Evolutionary conservation across 2,888 invertebrate genomes (phyloP).

Genomic region (Nomada flava): DNA sequence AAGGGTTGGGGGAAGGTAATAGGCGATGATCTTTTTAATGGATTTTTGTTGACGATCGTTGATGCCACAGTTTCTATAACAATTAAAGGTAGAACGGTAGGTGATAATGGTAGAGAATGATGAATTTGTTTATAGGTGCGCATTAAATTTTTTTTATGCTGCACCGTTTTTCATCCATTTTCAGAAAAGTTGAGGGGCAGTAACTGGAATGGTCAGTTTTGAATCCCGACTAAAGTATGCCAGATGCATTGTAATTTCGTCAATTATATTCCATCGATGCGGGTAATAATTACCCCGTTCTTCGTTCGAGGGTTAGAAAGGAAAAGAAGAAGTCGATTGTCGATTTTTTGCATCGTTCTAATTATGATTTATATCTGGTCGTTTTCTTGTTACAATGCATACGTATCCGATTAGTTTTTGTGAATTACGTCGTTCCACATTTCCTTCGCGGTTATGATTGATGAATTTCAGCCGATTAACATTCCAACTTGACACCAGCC

Average conservation of each 20-base stretch:
- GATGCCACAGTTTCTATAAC: no score
- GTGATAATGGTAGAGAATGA: no score
- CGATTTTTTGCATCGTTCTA: conserved; percentile 63
- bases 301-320: neutral
- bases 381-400: conserved; percentile 60
- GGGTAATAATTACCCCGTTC: conserved; percentile 16
- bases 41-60: no score
- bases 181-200: no score
- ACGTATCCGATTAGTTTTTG: conserved; percentile 74
- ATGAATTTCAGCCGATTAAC: conserved; percentile 74
- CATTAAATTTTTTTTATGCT: no score
- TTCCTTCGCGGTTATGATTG: conserved; percentile 69
- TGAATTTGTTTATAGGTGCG: no score
- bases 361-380: conserved; percentile 70
- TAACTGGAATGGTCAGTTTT: no score
- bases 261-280: neutral
- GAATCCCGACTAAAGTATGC: neutral
- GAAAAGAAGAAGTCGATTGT: neutral
- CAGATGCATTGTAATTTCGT: neutral
- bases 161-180: neutral
- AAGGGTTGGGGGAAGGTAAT: no score
- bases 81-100: no score
- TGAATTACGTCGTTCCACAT: conserved; percentile 75
- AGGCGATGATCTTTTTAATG: no score
- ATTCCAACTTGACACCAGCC: conserved; percentile 70